A percentile compares a stretch with the other conserved stretches of the same genome.
phyloP scores from a whole-genome alignment of 1,140 invertebrate species.

The Apis mellifera region DNA sequence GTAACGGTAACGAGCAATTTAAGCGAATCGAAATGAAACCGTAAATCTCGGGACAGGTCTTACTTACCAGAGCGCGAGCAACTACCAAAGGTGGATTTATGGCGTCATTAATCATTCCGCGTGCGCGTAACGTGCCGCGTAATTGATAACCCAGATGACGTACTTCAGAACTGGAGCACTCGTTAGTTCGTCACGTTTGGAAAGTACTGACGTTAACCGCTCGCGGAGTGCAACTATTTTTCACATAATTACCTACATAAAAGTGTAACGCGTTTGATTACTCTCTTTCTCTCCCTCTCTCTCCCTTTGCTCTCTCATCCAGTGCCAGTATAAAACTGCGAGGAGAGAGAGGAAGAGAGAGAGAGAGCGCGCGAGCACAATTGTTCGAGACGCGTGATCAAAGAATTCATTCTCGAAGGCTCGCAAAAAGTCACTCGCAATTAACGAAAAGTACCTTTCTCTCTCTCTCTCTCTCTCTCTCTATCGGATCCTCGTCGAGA shows the following conservation, averaged over 20 bases:
- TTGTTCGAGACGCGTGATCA: background rate
- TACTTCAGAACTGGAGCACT: slow-evolving; percentile 59
- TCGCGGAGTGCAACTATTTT: slow-evolving; percentile 1
- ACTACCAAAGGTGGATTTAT: slow-evolving; percentile 65
- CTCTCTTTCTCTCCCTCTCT: background rate
- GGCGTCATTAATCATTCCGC: slow-evolving; percentile 61
- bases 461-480: too few relatives aligned
- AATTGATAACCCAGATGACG: slow-evolving; percentile 69
- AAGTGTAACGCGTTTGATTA: slow-evolving; percentile 19
- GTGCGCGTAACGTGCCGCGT: slow-evolving; percentile 56
- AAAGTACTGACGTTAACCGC: slow-evolving; percentile 47
- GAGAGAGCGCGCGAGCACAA: too few relatives aligned
- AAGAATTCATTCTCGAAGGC: background rate
- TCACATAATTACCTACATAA: slow-evolving; percentile 34
- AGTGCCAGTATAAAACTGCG: too few relatives aligned
- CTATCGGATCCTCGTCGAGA: too few relatives aligned
- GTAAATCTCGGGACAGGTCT: slow-evolving; percentile 58
- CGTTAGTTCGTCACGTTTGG: slow-evolving; percentile 58
- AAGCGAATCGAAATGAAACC: slow-evolving; percentile 52
- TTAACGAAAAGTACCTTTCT: too few relatives aligned
- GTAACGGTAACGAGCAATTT: slow-evolving; percentile 50
- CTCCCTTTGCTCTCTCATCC: background rate
- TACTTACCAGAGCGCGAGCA: slow-evolving; percentile 47
- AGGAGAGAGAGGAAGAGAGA: too few relatives aligned
- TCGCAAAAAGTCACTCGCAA: background rate